Evolutionary conservation across 1,140 invertebrate genomes (phyloP).

Genomic region (Cydia splendana): DNA sequence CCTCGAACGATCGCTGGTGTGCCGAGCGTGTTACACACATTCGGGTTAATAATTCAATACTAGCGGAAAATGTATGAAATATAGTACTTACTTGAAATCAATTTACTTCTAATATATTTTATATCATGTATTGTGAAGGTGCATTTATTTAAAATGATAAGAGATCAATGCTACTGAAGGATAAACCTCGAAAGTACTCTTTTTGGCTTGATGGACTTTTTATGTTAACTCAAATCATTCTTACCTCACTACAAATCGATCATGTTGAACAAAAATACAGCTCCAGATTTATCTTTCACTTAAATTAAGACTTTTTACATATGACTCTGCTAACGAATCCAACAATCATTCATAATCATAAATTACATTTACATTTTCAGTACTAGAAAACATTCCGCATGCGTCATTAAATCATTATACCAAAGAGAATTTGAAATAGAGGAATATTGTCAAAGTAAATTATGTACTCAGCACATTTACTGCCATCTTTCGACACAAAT

Average conservation of each 20-base stretch:
- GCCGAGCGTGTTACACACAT: too few relatives aligned
- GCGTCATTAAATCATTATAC: slow-evolving; percentile 3
- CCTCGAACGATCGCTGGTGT: neutral
- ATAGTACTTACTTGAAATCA: too few relatives aligned
- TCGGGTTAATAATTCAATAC: too few relatives aligned
- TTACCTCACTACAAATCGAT: too few relatives aligned
- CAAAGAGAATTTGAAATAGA: neutral
- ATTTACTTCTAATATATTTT: too few relatives aligned
- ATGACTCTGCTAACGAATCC: slow-evolving; percentile 25
- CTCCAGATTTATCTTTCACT: neutral
- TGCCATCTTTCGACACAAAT: too few relatives aligned
- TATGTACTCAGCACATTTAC: too few relatives aligned
- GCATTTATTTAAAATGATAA: neutral
- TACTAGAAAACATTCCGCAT: too few relatives aligned
- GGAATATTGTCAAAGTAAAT: too few relatives aligned
- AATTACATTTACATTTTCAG: neutral
- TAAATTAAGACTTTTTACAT: neutral
- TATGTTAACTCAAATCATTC: neutral
- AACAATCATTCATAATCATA: slow-evolving; percentile 3
- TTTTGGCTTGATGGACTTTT: neutral
- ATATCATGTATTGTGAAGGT: neutral
- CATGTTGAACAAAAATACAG: too few relatives aligned
- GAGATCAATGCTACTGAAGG: neutral
- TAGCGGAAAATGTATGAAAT: too few relatives aligned
- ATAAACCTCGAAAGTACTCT: neutral